Percentiles rank a stretch among this genome's conserved stretches.
These are phyloP conservation scores for Ericerus pela DNA, from an alignment of 1,140 invertebrate species.

Conservation along the genomic window DNA sequence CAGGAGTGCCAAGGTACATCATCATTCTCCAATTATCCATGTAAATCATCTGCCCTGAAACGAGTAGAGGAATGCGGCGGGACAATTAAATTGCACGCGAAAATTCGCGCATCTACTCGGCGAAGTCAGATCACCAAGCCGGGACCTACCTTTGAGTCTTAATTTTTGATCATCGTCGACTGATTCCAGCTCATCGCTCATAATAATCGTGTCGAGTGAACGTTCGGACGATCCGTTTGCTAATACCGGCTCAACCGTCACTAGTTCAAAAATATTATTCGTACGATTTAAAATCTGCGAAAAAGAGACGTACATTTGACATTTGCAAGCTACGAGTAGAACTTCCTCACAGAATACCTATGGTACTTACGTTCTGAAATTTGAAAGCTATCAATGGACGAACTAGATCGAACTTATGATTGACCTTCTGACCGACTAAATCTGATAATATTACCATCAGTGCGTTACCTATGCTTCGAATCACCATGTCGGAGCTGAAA, in stretches of 20 bases:
- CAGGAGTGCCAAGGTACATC: slow-evolving; percentile 87
- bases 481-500: slow-evolving; percentile 71
- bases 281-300: slow-evolving; percentile 77
- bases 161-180: slow-evolving; percentile 50
- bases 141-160: slow-evolving; percentile 55
- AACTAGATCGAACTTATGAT: slow-evolving; percentile 75
- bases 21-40: slow-evolving; percentile 96
- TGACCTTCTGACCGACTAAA: slow-evolving; percentile 72
- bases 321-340: neutral
- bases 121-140: too few relatives aligned
- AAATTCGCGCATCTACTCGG: too few relatives aligned
- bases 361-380: slow-evolving; percentile 72
- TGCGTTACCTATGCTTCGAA: slow-evolving; percentile 77
- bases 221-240: slow-evolving; percentile 44
- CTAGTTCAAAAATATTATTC: slow-evolving; percentile 89
- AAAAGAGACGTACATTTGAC: neutral
- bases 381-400: slow-evolving; percentile 84
- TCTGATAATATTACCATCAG: slow-evolving; percentile 80
- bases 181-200: slow-evolving; percentile 46
- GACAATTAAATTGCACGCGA: too few relatives aligned
- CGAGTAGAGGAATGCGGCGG: too few relatives aligned
- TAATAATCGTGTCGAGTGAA: slow-evolving; percentile 33
- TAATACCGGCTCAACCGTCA: slow-evolving; percentile 68
- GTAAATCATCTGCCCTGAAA: slow-evolving; percentile 88
- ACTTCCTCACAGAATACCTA: too few relatives aligned